Evolutionary conservation across 2,797 vertebrate genomes (phyloP).

Genomic region (Pterois miles): DNA sequence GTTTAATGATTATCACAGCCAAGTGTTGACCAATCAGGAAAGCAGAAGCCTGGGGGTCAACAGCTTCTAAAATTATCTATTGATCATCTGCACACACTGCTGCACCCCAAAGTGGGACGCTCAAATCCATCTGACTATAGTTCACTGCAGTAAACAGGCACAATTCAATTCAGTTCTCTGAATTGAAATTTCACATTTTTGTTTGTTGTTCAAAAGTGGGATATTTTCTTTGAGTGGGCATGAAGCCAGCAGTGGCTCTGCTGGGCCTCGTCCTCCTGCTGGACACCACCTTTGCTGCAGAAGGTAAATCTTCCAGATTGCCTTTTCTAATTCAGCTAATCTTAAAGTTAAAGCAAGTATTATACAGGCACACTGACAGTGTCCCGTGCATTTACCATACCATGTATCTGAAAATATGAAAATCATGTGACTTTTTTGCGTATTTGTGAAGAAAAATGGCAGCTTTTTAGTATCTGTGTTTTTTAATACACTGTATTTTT

Average conservation of each 20-base stretch:
- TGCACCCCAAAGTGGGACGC: constrained; percentile 50
- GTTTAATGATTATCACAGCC: constrained; percentile 74
- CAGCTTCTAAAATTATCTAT: constrained; percentile 61
- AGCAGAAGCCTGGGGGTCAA: constrained; percentile 55
- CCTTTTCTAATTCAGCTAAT: background rate
- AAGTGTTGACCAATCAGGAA: constrained; percentile 52
- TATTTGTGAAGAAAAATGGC: background rate
- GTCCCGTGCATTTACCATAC: background rate
- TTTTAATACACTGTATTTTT: background rate
- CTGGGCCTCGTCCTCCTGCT: constrained; percentile 67
- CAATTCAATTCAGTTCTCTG: background rate
- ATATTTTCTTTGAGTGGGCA: constrained; percentile 37
- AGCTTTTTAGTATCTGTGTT: background rate
- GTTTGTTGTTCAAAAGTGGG: background rate
- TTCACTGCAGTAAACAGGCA: constrained; percentile 5
- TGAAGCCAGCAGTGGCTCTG: constrained; percentile 70
- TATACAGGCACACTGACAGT: background rate
- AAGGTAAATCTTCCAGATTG: constrained; percentile 63
- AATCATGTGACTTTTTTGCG: background rate
- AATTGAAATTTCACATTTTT: background rate
- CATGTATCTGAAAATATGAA: background rate
- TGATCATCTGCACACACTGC: constrained; percentile 45
- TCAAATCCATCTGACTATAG: background rate
- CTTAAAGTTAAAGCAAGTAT: background rate
- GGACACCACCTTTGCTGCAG: constrained; percentile 69